Percentiles rank a stretch among this genome's conserved stretches.
phyloP scores from a whole-genome alignment of 2,113 vertebrate species.

The Larimichthys crocea region DNA sequence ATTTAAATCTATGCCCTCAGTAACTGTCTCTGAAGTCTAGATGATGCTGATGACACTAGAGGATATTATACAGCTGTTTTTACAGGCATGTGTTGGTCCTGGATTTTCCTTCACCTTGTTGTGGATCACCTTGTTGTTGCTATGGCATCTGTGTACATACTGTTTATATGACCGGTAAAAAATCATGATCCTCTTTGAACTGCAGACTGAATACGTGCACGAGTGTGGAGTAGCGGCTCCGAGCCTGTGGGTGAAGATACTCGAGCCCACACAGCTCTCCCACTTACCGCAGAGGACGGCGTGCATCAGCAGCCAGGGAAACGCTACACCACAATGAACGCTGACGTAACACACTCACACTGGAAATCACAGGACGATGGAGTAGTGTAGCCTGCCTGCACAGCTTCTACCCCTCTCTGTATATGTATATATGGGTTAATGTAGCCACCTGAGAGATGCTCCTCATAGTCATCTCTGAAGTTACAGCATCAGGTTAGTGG shows the following conservation, averaged over 20 bases:
- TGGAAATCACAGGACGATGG: background rate
- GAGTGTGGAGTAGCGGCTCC: conserved; percentile 39
- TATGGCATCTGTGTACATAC: conserved; percentile 5
- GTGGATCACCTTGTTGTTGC: background rate
- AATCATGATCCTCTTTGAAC: conserved; percentile 17
- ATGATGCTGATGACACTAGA: background rate
- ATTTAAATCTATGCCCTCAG: background rate
- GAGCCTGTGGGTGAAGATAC: conserved; percentile 59
- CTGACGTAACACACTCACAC: conserved; percentile 41
- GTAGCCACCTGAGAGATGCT: background rate
- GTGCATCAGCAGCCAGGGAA: conserved; percentile 45
- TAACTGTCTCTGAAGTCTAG: background rate
- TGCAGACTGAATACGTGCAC: conserved; percentile 23
- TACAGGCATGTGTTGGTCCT: background rate
- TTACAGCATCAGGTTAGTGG: too few species aligned
- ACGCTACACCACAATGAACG: conserved; percentile 21
- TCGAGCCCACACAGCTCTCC: conserved; percentile 59
- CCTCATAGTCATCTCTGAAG: background rate
- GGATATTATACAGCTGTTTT: background rate
- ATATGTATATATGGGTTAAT: too few species aligned
- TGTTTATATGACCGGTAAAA: conserved; percentile 3
- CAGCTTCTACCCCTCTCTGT: background rate
- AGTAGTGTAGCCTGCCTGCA: background rate
- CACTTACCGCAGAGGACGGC: conserved; percentile 44
- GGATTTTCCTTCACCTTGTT: conserved; percentile 14